Percentiles rank a stretch among this genome's conserved stretches.
Conservation (phyloP, 64 coral and sea anemone species). For the Catalaphyllia jardinei region DNA sequence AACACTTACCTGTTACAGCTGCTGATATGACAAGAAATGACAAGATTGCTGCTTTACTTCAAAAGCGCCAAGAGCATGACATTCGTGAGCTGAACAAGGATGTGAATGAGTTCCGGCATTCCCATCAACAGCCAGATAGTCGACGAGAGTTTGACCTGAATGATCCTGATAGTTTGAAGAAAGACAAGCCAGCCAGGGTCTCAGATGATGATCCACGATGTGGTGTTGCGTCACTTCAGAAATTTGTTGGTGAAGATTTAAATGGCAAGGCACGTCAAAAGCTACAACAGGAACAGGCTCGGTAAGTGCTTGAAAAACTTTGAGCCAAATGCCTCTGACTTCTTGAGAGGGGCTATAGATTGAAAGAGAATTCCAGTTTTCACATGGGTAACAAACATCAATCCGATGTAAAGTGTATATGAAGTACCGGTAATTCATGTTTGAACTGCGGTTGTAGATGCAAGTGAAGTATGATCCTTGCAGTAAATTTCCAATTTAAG, state of each 20-base stretch:
- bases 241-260: constrained; percentile 96
- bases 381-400: too few species aligned
- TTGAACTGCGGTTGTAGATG: too few species aligned
- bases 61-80: constrained; percentile 93
- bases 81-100: constrained; percentile 94
- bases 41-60: constrained; percentile 85
- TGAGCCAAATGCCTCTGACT: not conserved
- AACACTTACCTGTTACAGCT: constrained; percentile 41
- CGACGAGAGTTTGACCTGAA: constrained; percentile 93
- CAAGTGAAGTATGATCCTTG: too few species aligned
- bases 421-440: too few species aligned
- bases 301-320: constrained; percentile 28
- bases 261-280: constrained; percentile 76
- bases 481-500: too few species aligned
- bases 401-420: too few species aligned
- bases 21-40: constrained; percentile 96
- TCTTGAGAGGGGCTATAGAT: too few species aligned
- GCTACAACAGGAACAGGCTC: constrained; percentile 94
- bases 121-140: constrained; percentile 78
- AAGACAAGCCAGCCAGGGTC: constrained; percentile 96
- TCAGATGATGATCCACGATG: constrained; percentile 97
- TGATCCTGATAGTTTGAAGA: constrained; percentile 95
- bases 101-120: constrained; percentile 80
- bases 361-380: too few species aligned
- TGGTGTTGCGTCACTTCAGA: constrained; percentile 94